phyloP scores from a whole-genome alignment of 2,113 vertebrate species.

The Psophia crepitans region DNA sequence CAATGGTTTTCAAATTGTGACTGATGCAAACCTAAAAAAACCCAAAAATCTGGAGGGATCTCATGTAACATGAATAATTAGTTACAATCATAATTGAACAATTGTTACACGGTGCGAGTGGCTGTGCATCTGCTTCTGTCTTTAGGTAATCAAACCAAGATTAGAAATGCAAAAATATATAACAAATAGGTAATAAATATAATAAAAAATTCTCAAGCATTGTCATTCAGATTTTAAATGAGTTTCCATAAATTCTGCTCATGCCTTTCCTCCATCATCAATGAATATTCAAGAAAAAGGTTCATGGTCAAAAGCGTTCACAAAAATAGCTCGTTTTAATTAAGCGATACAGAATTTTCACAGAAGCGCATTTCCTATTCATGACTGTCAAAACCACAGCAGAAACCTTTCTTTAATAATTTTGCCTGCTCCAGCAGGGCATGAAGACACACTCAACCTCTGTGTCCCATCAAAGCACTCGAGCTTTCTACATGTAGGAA shows the following conservation, averaged over 20 bases:
- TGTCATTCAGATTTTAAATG: background rate
- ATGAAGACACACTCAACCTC: background rate
- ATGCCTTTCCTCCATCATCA: background rate
- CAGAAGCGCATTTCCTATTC: background rate
- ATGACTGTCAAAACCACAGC: background rate
- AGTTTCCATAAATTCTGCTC: background rate
- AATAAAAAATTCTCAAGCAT: background rate
- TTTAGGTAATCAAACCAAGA: background rate
- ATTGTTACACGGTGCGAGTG: background rate
- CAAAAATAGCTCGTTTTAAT: conserved; percentile 19
- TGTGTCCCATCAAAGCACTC: background rate
- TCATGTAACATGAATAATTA: background rate
- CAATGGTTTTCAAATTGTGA: background rate
- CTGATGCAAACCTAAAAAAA: background rate
- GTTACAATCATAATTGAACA: background rate
- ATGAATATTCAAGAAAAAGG: conserved; percentile 32
- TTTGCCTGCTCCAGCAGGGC: background rate
- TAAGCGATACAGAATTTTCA: background rate
- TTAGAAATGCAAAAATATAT: background rate
- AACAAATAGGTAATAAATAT: background rate
- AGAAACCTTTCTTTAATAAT: background rate
- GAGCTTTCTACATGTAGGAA: background rate
- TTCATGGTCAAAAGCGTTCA: background rate
- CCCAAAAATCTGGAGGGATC: background rate
- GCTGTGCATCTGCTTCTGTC: background rate